Conservation (phyloP, 2,113 vertebrate genomes). For the Chrysochloris asiatica region DNA sequence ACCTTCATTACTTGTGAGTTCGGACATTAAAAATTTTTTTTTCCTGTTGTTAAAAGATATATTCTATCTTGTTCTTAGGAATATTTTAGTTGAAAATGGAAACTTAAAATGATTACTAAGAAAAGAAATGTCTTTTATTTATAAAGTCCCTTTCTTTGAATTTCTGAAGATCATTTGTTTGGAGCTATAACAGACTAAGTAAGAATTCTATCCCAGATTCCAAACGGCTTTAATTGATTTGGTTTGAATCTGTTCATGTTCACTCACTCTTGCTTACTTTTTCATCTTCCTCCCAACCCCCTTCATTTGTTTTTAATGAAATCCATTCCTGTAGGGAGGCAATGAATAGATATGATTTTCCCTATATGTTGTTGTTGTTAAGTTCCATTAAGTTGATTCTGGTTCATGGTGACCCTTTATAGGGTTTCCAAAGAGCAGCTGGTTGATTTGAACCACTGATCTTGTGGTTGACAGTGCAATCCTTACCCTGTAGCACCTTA, state of each 20-base stretch:
- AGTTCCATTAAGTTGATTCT: no score
- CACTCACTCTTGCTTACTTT: neutral
- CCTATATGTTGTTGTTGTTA: neutral
- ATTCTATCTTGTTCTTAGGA: neutral
- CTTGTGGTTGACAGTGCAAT: no score
- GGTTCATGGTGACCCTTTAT: no score
- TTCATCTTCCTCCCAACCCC: neutral
- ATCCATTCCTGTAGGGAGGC: neutral
- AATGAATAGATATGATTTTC: neutral
- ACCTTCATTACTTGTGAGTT: neutral
- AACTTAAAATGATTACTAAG: conserved; percentile 1
- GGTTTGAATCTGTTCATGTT: neutral
- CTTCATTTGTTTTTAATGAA: neutral
- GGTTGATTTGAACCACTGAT: neutral
- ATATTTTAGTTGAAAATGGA: neutral
- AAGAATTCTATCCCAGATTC: neutral
- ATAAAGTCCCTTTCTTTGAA: conserved; percentile 48
- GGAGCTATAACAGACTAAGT: neutral
- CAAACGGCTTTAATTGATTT: neutral
- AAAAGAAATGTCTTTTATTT: conserved; percentile 13
- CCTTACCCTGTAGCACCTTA: no score
- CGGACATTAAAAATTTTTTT: conserved; percentile 1
- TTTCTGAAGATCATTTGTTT: neutral
- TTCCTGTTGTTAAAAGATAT: neutral
- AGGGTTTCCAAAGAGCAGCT: neutral